These are phyloP conservation scores for Cepaea nemoralis DNA, from an alignment of 1,140 invertebrate genomes.

Conservation along the genomic window DNA sequence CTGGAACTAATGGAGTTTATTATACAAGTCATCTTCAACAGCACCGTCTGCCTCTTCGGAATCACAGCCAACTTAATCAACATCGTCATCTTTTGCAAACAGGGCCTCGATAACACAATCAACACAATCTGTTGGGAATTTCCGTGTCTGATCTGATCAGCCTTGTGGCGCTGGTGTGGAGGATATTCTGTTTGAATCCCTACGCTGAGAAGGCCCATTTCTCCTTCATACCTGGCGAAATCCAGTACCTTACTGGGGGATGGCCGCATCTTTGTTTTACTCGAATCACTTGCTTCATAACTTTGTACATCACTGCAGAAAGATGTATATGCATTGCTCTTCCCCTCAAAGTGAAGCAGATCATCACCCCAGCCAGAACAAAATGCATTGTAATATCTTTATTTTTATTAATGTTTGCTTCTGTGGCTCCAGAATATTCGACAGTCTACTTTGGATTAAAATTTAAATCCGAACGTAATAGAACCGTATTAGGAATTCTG, in stretches of 20 bases:
- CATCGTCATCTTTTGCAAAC: too few species aligned
- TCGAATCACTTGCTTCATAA: conserved; percentile 14
- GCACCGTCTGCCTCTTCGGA: too few species aligned
- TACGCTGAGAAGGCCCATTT: neutral
- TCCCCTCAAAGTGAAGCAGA: neutral
- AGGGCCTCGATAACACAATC: too few species aligned
- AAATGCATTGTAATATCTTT: neutral
- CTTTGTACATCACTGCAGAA: conserved; percentile 16
- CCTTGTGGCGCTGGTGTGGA: neutral
- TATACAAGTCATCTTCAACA: too few species aligned
- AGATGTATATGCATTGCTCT: conserved; percentile 3
- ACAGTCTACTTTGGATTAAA: conserved; percentile 1
- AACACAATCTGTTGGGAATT: too few species aligned
- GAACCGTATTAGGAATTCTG: neutral
- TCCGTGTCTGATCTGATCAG: neutral
- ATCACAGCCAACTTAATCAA: too few species aligned
- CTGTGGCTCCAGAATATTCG: conserved; percentile 2
- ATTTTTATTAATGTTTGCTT: neutral
- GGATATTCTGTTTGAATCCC: conserved; percentile 5
- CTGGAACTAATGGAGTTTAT: too few species aligned
- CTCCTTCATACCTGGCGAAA: neutral
- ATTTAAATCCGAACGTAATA: neutral
- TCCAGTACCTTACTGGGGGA: neutral
- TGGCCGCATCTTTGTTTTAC: conserved; percentile 5
- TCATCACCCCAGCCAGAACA: conserved; percentile 20